These are phyloP conservation scores for Orchesellides sinensis DNA, from an alignment of 2,888 invertebrate genomes.

Conservation along the genomic window DNA sequence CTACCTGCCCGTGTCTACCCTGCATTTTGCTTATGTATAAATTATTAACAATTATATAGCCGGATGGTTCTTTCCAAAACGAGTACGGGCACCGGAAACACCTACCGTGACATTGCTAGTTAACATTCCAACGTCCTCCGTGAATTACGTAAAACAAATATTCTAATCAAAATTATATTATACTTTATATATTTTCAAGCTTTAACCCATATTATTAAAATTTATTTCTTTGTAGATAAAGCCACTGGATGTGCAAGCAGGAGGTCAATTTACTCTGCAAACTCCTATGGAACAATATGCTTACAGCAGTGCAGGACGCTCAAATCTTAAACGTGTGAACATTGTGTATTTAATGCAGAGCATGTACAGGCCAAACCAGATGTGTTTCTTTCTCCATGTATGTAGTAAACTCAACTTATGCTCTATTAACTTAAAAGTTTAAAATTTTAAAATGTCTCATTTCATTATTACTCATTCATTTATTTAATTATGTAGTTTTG, in stretches of 20 bases:
- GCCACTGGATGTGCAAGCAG: conserved; percentile 57
- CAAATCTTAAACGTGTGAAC: conserved; percentile 42
- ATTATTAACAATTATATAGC: no score
- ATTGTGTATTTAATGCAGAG: conserved; percentile 60
- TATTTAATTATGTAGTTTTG: conserved; percentile 30
- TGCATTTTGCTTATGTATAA: no score
- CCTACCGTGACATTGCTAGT: conserved; percentile 28
- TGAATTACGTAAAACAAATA: conserved; percentile 45
- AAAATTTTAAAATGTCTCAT: not conserved
- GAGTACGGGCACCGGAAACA: not conserved
- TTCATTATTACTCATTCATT: not conserved
- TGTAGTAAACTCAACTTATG: no score
- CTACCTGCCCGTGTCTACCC: no score
- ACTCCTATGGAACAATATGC: conserved; percentile 62
- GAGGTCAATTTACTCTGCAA: conserved; percentile 47
- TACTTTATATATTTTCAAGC: not conserved
- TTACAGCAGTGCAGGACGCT: conserved; percentile 53
- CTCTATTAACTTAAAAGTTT: not conserved
- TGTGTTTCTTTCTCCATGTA: conserved; percentile 62
- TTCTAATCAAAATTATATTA: not conserved
- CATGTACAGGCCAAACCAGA: conserved; percentile 46
- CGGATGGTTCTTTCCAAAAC: not conserved
- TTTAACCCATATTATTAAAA: not conserved
- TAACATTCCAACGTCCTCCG: conserved; percentile 46
- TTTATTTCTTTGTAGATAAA: conserved; percentile 34